phyloP scores from a whole-genome alignment of 2,797 vertebrate species.

The Chelmon rostratus region DNA sequence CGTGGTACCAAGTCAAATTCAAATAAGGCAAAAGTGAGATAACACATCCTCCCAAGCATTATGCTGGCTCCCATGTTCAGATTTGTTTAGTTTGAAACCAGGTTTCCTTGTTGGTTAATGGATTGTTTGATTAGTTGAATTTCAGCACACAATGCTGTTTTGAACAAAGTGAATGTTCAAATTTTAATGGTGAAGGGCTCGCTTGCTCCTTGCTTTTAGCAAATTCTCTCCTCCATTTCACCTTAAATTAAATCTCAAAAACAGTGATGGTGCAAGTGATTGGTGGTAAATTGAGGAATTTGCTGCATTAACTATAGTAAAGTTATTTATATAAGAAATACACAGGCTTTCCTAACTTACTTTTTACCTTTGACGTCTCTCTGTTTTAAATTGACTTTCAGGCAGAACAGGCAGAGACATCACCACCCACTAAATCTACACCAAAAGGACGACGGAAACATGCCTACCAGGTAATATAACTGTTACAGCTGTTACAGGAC shows the following conservation, averaged over 20 bases:
- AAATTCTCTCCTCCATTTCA: not conserved
- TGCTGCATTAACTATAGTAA: not conserved
- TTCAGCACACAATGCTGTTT: not conserved
- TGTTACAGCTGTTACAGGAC: not conserved
- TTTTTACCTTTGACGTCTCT: not conserved
- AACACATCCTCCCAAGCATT: not conserved
- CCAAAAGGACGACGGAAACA: slow-evolving; percentile 62
- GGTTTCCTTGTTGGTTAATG: not conserved
- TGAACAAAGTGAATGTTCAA: slow-evolving; percentile 18
- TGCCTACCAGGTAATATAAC: slow-evolving; percentile 74
- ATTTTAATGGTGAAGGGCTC: not conserved
- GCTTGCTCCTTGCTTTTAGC: not conserved
- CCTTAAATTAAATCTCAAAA: slow-evolving; percentile 9
- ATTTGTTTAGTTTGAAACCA: not conserved
- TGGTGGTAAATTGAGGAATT: not conserved
- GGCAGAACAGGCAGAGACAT: slow-evolving; percentile 59
- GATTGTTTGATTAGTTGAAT: slow-evolving; percentile 1
- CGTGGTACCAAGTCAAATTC: not conserved
- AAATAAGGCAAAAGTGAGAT: not conserved
- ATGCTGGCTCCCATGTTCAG: not conserved
- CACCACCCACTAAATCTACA: slow-evolving; percentile 50
- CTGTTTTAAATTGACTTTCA: slow-evolving; percentile 55
- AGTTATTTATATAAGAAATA: not conserved
- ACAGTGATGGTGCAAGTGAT: not conserved
- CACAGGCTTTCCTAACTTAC: not conserved